Conservation (phyloP, 2,888 invertebrate species). For the Patella ulyssiponensis region DNA sequence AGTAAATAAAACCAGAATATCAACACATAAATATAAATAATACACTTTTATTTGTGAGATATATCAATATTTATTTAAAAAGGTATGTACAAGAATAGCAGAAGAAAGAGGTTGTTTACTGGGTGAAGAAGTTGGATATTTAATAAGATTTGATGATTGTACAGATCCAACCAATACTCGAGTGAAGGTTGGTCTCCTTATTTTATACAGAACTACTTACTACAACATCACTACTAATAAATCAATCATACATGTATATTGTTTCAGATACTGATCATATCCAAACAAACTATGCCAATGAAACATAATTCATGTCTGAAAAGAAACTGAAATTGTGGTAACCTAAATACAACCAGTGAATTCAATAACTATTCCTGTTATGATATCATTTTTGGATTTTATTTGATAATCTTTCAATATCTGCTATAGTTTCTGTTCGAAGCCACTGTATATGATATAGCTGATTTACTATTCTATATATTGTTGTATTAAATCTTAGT, state of each 20-base stretch:
- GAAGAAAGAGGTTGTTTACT: conserved; percentile 86
- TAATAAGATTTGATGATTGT: conserved; percentile 79
- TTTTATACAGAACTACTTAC: too few relatives aligned
- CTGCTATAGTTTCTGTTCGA: too few relatives aligned
- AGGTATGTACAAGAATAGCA: conserved; percentile 88
- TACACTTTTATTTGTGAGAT: neutral
- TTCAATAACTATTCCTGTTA: too few relatives aligned
- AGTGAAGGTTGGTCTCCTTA: conserved; percentile 66
- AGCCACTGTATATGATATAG: too few relatives aligned
- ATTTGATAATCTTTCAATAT: too few relatives aligned
- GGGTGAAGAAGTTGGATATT: conserved; percentile 87
- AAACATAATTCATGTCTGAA: too few relatives aligned
- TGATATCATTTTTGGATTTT: too few relatives aligned
- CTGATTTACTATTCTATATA: too few relatives aligned
- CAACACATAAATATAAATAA: neutral
- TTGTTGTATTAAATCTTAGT: too few relatives aligned
- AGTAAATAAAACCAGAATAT: neutral
- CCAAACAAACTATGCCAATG: neutral
- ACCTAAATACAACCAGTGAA: too few relatives aligned
- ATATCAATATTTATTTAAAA: neutral
- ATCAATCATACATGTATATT: neutral
- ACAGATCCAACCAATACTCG: conserved; percentile 69
- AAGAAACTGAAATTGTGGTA: too few relatives aligned
- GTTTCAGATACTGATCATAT: neutral
- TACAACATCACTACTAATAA: neutral